Conservation (phyloP, 1,140 invertebrate species). For the Ruditapes philippinarum region DNA sequence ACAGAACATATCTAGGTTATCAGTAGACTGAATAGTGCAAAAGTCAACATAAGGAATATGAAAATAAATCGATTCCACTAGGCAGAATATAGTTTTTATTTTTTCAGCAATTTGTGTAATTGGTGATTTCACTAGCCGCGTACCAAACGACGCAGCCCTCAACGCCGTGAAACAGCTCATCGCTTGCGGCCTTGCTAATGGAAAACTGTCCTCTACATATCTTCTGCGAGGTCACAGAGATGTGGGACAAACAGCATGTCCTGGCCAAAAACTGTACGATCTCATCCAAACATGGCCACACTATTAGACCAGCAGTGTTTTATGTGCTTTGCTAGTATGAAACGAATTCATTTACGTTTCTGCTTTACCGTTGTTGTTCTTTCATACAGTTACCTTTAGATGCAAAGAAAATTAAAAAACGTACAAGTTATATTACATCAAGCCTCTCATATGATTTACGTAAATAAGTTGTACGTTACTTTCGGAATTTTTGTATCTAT, state of each 20-base stretch:
- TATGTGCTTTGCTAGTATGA: too few relatives aligned
- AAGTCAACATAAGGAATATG: background rate
- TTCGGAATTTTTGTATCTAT: too few relatives aligned
- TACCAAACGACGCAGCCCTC: constrained; percentile 86
- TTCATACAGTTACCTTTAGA: too few relatives aligned
- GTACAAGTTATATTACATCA: too few relatives aligned
- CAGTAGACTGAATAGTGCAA: background rate
- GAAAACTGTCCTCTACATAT: constrained; percentile 85
- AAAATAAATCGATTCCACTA: background rate
- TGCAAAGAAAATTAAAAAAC: too few relatives aligned
- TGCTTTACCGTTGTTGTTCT: too few relatives aligned
- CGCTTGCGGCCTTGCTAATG: constrained; percentile 82
- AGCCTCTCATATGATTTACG: too few relatives aligned
- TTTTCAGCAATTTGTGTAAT: constrained; percentile 76
- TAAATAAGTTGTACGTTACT: too few relatives aligned
- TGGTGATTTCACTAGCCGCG: constrained; percentile 72
- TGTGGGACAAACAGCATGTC: constrained; percentile 86
- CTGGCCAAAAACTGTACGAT: constrained; percentile 88
- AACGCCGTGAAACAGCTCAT: constrained; percentile 86
- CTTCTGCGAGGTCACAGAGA: constrained; percentile 88
- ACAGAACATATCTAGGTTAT: background rate
- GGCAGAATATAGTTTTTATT: background rate
- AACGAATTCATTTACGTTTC: too few relatives aligned
- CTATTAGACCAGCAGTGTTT: too few relatives aligned
- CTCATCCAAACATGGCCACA: constrained; percentile 87